A percentile compares a stretch with the other conserved stretches of the same genome.
These are phyloP conservation scores for Drosophila pseudoobscura DNA, from an alignment of 1,140 invertebrate species.

Conservation along the genomic window DNA sequence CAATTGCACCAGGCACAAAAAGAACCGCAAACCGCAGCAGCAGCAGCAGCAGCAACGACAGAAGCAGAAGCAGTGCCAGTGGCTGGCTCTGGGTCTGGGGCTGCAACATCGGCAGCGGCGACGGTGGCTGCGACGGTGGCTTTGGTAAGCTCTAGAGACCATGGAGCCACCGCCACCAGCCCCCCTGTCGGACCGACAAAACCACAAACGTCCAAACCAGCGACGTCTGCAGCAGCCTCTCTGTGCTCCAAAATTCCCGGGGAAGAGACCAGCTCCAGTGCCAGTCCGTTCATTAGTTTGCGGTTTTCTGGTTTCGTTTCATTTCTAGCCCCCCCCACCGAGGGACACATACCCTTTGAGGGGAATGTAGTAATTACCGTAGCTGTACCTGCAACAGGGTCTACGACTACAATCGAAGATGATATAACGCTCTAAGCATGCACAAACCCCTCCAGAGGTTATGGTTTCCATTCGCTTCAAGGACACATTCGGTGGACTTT, in stretches of 20 bases:
- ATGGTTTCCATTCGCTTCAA: slow-evolving; percentile 6
- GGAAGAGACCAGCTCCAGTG: slow-evolving; percentile 8
- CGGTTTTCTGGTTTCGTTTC: slow-evolving; percentile 56
- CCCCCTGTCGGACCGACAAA: slow-evolving; percentile 59
- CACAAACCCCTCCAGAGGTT: slow-evolving; percentile 5
- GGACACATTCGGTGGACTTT: slow-evolving; percentile 5
- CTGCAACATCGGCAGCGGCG: slow-evolving; percentile 15
- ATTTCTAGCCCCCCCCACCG: slow-evolving; percentile 21
- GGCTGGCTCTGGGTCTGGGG: slow-evolving; percentile 48
- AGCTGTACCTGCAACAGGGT: too few relatives aligned
- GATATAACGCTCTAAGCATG: too few relatives aligned
- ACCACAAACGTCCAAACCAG: slow-evolving; percentile 64
- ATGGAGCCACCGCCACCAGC: slow-evolving; percentile 25
- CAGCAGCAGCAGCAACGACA: slow-evolving; percentile 30
- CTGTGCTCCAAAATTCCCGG: slow-evolving; percentile 29
- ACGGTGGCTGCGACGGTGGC: slow-evolving; percentile 55
- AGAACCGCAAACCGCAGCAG: slow-evolving; percentile 73
- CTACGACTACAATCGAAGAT: too few relatives aligned
- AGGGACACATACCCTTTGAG: slow-evolving; percentile 14
- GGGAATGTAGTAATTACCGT: slow-evolving; percentile 29
- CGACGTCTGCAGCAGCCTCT: slow-evolving; percentile 25
- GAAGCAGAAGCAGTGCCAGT: slow-evolving; percentile 15
- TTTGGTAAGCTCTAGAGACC: slow-evolving; percentile 71
- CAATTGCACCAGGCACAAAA: slow-evolving; percentile 78
- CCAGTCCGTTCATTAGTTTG: slow-evolving; percentile 69